phyloP scores from a whole-genome alignment of 2,113 vertebrate species.

The Eretmochelys imbricata region DNA sequence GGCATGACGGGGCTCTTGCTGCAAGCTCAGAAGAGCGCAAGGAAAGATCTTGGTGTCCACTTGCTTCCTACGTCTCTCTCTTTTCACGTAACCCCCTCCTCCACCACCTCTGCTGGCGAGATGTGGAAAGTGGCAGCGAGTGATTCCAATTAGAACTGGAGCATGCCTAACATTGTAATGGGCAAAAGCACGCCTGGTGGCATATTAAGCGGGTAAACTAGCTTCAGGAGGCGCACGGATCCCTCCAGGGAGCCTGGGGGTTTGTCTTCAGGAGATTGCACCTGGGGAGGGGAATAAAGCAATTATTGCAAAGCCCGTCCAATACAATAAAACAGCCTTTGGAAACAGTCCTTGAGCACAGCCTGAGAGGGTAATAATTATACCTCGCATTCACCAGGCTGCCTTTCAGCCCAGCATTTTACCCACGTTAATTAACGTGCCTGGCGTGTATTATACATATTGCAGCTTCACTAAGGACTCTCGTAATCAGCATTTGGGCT shows the following conservation, averaged over 20 bases:
- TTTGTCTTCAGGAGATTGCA: background rate
- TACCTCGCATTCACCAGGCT: accelerated
- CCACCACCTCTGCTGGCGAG: background rate
- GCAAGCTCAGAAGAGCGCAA: accelerated
- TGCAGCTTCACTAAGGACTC: background rate
- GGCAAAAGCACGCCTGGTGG: background rate
- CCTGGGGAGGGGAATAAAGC: background rate
- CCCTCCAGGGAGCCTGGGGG: background rate
- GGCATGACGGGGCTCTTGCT: background rate
- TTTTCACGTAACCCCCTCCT: background rate
- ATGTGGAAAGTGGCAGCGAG: accelerated
- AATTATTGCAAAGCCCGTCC: accelerated
- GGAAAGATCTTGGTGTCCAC: accelerated
- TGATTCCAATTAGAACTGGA: background rate
- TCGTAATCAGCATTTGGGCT: background rate
- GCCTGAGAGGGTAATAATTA: background rate
- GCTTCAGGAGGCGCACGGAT: background rate
- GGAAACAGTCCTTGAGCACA: background rate
- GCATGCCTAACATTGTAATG: background rate
- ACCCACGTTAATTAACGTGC: accelerated
- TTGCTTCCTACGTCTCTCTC: background rate
- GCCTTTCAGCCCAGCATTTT: background rate
- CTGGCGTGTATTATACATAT: background rate
- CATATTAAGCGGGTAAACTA: background rate
- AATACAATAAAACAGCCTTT: background rate